Evolutionary conservation across 2,797 vertebrate genomes (phyloP), one percentile per base, ranked within the genome.

Genomic region (Spinus olivaceus): DNA sequence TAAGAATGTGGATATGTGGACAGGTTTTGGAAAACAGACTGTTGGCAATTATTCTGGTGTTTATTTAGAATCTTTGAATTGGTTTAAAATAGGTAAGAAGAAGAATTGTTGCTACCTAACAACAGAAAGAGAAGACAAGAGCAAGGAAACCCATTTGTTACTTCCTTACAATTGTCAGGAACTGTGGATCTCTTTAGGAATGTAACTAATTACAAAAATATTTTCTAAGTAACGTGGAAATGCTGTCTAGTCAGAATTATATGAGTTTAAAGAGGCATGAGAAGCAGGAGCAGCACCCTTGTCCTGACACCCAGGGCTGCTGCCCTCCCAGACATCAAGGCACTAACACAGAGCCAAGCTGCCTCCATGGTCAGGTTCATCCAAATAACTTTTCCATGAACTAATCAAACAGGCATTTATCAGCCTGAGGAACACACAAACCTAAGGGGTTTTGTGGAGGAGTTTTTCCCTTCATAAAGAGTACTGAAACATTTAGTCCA

Each of bases 321-420:
- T 3, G n/a, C 72, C 39, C 67, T 25, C 77, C 42, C 81, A 81
- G 87, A 71, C 89, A 61, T n/a, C 37, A 22, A 28, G 77, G 92
- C 83, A 44, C 17, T 32, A 37, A 50, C 20, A 16, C 19, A 39
- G 37, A 73, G 83, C 60, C 78, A 61, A 69, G 82, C 70, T 72
- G 81, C 88, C 76, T 72, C 72, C 63, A 14, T 3, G 1, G 28
- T 24, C 90, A 88, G 71, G 73, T 88, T 77, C 78, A 73, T 35
- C 81, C 78, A 85, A 80, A 95, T 72, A 76, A 66, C 85, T 94
- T 83, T 81, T 51, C 85, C 92, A 86, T 92, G 63, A 95, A 84
- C 91, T 76, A 72, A 94, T 71, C 87, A 72, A 88, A 53, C 1
- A 51, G 41, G 77, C 79, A 72, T 81, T 91, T 70, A 92, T 95